A percentile compares a stretch with the other conserved stretches of the same genome.
These are phyloP conservation scores for Heliconius sara DNA, from an alignment of 2,888 invertebrate genomes.

Conservation along the genomic window DNA sequence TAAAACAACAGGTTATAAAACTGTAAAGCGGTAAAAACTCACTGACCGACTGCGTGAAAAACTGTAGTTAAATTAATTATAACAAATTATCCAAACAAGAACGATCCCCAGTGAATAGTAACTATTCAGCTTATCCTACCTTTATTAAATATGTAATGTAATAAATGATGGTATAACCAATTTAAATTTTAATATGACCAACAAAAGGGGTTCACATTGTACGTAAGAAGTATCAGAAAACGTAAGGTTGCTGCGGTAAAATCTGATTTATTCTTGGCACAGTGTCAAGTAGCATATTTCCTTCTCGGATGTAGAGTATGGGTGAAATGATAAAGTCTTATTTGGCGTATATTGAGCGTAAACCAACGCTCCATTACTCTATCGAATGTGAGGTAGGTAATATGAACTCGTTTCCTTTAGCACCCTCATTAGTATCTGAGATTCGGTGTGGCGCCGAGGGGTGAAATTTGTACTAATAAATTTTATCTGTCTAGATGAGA, in stretches of 20 bases:
- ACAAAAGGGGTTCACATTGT: conserved; percentile 44
- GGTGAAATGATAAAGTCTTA: conserved; percentile 71
- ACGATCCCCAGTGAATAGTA: conserved; percentile 2
- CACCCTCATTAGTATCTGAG: conserved; percentile 48
- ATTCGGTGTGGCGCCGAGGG: conserved; percentile 43
- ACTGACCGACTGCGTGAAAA: too few relatives aligned
- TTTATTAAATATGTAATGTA: conserved; percentile 20
- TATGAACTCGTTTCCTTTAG: conserved; percentile 44
- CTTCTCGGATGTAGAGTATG: conserved; percentile 68
- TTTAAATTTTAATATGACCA: conserved; percentile 46
- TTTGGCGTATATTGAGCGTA: conserved; percentile 70
- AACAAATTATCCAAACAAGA: conserved; percentile 17
- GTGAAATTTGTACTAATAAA: conserved; percentile 42
- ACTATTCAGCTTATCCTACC: conserved; percentile 11
- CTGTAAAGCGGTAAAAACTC: not conserved
- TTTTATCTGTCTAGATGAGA: conserved; percentile 12
- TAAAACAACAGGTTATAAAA: not conserved
- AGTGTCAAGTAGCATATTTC: conserved; percentile 74
- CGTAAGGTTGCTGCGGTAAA: conserved; percentile 51
- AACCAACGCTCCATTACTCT: conserved; percentile 58
- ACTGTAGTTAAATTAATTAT: conserved; percentile 2
- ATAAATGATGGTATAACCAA: conserved; percentile 29
- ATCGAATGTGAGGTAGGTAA: conserved; percentile 51
- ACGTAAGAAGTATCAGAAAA: conserved; percentile 43
- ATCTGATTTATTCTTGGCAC: conserved; percentile 78